Evolutionary conservation across 2,888 invertebrate species (phyloP).

Genomic region (Ischnura elegans): DNA sequence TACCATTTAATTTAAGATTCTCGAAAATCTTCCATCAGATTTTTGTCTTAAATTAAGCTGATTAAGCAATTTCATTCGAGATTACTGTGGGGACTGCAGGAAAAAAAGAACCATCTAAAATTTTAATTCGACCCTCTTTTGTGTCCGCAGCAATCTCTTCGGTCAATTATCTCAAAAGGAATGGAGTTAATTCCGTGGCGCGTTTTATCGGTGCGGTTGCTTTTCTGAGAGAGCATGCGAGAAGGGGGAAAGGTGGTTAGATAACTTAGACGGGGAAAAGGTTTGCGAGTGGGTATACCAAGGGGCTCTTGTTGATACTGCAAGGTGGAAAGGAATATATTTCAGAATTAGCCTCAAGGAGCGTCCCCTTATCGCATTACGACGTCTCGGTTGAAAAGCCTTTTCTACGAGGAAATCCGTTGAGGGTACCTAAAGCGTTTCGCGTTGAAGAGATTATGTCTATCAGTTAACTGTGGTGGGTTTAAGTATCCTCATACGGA

Average conservation of each 20-base stretch:
- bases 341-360: neutral
- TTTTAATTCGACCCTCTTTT: neutral
- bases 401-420: neutral
- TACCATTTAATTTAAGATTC: neutral
- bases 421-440: neutral
- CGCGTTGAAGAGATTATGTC: neutral
- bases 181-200: neutral
- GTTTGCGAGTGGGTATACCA: neutral
- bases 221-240: neutral
- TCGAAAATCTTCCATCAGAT: neutral
- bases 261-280: neutral
- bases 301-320: neutral
- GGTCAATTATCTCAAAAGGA: conserved; percentile 17
- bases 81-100: neutral
- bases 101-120: neutral
- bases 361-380: neutral
- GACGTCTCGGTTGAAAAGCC: neutral
- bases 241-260: conserved; percentile 17
- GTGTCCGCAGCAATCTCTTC: conserved; percentile 1
- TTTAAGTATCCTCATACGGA: neutral
- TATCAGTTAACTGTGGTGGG: neutral
- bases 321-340: neutral
- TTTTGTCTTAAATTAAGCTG: neutral
- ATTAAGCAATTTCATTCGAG: neutral
- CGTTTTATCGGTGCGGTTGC: conserved; percentile 9